Percentiles rank a stretch among this genome's conserved stretches.
Conservation (phyloP, 2,113 vertebrate genomes). For the Brienomyrus brachyistius region DNA sequence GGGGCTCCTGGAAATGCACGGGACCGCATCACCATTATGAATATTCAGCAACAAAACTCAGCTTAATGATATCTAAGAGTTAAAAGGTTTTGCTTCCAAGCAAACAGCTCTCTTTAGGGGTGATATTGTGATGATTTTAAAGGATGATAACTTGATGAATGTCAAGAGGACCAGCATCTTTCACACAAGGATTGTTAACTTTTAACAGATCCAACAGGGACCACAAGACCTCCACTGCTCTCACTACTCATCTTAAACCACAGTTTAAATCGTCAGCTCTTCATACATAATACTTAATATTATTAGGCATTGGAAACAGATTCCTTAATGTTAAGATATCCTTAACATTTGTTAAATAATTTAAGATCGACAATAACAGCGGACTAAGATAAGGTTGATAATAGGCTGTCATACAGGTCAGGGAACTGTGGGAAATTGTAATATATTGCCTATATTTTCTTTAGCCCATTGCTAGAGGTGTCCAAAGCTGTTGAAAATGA, state of each 20-base stretch:
- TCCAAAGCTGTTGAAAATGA: slow-evolving; percentile 43
- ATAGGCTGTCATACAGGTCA: background rate
- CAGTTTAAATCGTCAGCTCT: background rate
- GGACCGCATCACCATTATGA: slow-evolving; percentile 33
- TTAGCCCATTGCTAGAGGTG: background rate
- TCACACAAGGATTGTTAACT: slow-evolving; percentile 44
- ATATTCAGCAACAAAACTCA: slow-evolving; percentile 39
- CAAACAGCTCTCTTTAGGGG: slow-evolving; percentile 69
- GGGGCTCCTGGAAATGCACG: slow-evolving; percentile 69
- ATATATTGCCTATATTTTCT: background rate
- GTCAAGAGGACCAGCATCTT: slow-evolving; percentile 72
- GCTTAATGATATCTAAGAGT: slow-evolving; percentile 93
- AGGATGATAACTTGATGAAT: slow-evolving; percentile 98
- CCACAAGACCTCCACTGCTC: background rate
- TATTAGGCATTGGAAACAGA: background rate
- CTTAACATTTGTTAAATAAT: background rate
- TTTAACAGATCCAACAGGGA: slow-evolving; percentile 66
- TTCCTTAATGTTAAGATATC: no score
- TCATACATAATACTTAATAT: background rate
- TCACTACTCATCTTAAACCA: background rate
- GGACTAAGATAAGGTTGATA: background rate
- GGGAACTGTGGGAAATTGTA: background rate
- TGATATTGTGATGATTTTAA: slow-evolving; percentile 76
- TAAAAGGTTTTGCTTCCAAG: slow-evolving; percentile 57
- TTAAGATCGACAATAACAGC: background rate